Conservation (phyloP, 35 echinoderm and acorn worm species). For the Eucidaris tribuloides region DNA sequence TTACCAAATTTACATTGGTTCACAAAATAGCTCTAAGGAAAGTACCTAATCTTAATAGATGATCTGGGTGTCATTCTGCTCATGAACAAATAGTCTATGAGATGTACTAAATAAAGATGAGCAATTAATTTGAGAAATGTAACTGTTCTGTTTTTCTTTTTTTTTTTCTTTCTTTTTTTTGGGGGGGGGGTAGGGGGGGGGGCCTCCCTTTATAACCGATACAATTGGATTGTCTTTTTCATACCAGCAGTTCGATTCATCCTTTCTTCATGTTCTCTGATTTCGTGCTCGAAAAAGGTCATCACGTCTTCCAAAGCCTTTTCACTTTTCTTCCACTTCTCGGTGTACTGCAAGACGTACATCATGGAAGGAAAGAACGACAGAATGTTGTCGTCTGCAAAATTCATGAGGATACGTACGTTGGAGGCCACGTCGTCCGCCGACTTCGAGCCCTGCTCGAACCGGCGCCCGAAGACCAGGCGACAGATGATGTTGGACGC, state of each 20-base stretch:
- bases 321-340: neutral
- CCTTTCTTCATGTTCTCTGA: neutral
- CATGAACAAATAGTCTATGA: no score
- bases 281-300: neutral
- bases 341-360: neutral
- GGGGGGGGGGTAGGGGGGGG: no score
- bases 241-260: neutral
- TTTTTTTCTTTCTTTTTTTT: no score
- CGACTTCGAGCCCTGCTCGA: neutral
- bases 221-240: neutral
- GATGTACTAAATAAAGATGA: no score
- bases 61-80: no score
- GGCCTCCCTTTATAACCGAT: no score
- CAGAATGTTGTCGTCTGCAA: neutral
- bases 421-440: neutral
- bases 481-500: constrained; percentile 5
- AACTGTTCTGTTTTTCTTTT: no score
- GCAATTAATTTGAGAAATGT: no score
- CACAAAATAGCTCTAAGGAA: no score
- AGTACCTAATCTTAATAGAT: no score
- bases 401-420: neutral
- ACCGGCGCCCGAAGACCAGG: neutral
- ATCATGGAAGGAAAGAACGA: neutral
- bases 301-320: neutral
- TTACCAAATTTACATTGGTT: no score